Evolutionary conservation across 2,888 invertebrate genomes (phyloP).

Genomic region (Pachydiplax longipennis): DNA sequence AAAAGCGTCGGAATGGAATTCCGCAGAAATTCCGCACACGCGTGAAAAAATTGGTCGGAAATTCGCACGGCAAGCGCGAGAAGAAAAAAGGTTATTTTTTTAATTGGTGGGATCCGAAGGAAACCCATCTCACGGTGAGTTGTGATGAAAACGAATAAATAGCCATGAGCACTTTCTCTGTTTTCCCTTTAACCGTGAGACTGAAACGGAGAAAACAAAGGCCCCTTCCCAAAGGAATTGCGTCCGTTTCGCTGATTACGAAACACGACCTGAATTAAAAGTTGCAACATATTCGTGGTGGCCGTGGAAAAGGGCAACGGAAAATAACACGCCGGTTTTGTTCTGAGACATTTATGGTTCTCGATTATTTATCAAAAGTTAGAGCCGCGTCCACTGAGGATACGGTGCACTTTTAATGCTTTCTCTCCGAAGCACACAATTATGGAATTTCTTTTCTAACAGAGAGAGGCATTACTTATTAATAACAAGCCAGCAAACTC

Average conservation of each 20-base stretch:
- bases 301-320: background rate
- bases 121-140: background rate
- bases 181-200: background rate
- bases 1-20: too few relatives aligned
- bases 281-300: background rate
- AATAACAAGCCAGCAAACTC: too few relatives aligned
- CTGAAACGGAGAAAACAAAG: background rate
- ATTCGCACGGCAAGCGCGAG: background rate
- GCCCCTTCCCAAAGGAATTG: background rate
- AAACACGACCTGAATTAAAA: background rate
- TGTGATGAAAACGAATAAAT: background rate
- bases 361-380: too few relatives aligned
- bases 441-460: too few relatives aligned
- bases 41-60: background rate
- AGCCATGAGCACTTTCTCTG: background rate
- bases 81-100: background rate
- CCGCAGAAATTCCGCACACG: too few relatives aligned
- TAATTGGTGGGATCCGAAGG: background rate
- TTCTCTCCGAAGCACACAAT: too few relatives aligned
- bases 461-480: too few relatives aligned
- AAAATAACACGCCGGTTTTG: too few relatives aligned
- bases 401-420: too few relatives aligned
- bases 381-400: too few relatives aligned
- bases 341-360: too few relatives aligned
- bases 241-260: background rate